Percentiles rank a stretch among this genome's conserved stretches.
phyloP scores from a whole-genome alignment of 2,113 vertebrate species.

The Lucifuga dentata region DNA sequence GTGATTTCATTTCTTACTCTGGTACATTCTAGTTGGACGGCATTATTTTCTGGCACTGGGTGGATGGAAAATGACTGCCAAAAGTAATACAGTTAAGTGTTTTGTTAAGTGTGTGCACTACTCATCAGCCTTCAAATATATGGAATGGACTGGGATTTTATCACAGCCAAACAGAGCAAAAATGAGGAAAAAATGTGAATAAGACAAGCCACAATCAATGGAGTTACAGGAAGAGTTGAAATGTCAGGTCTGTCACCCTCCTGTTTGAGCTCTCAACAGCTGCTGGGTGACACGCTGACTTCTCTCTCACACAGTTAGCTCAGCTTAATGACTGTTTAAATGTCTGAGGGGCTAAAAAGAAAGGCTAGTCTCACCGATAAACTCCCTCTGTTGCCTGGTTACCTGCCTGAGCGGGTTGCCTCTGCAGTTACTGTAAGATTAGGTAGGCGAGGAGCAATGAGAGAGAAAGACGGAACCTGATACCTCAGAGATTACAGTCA shows the following conservation, averaged over 20 bases:
- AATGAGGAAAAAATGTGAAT: not conserved
- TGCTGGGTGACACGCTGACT: conserved; percentile 48
- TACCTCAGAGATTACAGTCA: conserved; percentile 70
- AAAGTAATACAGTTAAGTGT: conserved; percentile 72
- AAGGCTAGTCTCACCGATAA: conserved; percentile 60
- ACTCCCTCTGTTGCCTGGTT: conserved; percentile 78
- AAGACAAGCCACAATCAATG: conserved; percentile 19
- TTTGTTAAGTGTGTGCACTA: conserved; percentile 55
- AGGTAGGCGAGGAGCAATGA: conserved; percentile 47
- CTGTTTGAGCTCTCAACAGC: conserved; percentile 39
- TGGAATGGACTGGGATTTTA: not conserved
- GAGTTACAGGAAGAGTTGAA: conserved; percentile 47
- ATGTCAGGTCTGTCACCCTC: conserved; percentile 50
- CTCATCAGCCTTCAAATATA: conserved; percentile 46
- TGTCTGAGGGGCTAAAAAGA: conserved; percentile 62
- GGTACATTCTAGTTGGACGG: conserved; percentile 51
- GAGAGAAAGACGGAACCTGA: conserved; percentile 67
- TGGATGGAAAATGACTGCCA: conserved; percentile 56
- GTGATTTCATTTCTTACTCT: conserved; percentile 67
- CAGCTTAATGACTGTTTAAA: conserved; percentile 79
- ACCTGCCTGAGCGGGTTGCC: conserved; percentile 71
- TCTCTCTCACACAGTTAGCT: conserved; percentile 51
- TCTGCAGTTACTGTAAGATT: conserved; percentile 51
- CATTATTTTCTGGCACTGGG: conserved; percentile 64
- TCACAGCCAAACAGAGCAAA: not conserved